A percentile compares a stretch with the other conserved stretches of the same genome.
phyloP scores from a whole-genome alignment of 2,888 invertebrate genomes.

The Pachymerium ferrugineum region DNA sequence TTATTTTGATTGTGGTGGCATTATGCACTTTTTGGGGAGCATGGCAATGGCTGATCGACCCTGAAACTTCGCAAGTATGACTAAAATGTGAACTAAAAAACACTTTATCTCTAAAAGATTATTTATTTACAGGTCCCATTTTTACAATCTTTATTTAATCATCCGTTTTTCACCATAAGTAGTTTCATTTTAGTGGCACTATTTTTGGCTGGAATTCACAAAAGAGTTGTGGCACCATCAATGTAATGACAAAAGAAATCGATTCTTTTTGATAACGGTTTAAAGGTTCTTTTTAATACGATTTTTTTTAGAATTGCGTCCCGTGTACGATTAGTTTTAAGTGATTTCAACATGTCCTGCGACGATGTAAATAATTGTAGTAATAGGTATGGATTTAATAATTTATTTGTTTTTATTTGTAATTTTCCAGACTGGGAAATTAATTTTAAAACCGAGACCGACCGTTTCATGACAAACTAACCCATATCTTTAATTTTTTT shows the following conservation, averaged over 20 bases:
- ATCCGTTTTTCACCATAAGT: constrained; percentile 88
- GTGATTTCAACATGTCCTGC: constrained; percentile 97
- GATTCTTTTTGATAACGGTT: not conserved
- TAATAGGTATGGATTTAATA: not conserved
- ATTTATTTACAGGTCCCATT: constrained; percentile 60
- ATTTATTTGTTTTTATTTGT: constrained; percentile 27
- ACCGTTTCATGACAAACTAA: constrained; percentile 44
- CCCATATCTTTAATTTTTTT: no score
- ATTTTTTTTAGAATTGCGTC: constrained; percentile 63
- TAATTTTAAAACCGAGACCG: constrained; percentile 85
- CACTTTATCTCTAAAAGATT: not conserved
- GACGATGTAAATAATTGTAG: constrained; percentile 78
- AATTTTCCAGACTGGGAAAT: constrained; percentile 66
- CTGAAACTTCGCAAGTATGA: constrained; percentile 70
- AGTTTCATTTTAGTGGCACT: constrained; percentile 65
- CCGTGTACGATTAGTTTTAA: constrained; percentile 78
- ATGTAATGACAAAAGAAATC: constrained; percentile 53
- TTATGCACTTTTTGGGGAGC: constrained; percentile 89
- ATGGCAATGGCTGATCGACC: constrained; percentile 93
- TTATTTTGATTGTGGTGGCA: constrained; percentile 77
- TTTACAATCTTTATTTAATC: constrained; percentile 84
- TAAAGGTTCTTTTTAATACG: not conserved
- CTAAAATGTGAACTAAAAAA: not conserved
- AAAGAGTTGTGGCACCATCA: constrained; percentile 91
- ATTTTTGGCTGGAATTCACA: constrained; percentile 88